phyloP scores from a whole-genome alignment of 1,140 invertebrate genomes.

The Drosophila quadrilineata region DNA sequence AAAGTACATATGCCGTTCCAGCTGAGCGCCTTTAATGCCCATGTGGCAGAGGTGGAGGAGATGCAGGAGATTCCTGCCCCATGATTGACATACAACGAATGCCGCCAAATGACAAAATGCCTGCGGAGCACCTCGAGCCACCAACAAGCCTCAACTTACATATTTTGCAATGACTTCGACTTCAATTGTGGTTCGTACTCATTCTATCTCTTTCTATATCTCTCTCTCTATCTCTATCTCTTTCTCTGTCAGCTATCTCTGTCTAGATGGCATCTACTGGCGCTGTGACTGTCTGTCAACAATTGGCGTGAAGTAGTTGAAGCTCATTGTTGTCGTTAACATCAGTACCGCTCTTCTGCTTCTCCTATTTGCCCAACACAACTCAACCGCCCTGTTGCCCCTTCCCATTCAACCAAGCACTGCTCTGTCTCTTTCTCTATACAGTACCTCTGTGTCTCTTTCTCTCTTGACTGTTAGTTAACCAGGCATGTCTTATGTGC shows the following conservation, averaged over 20 bases:
- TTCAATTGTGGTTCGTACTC: slow-evolving; percentile 16
- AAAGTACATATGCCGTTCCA: slow-evolving; percentile 34
- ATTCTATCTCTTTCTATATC: not conserved
- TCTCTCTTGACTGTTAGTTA: slow-evolving; percentile 47
- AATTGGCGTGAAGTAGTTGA: slow-evolving; percentile 73
- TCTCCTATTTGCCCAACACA: not conserved
- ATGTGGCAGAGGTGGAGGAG: slow-evolving; percentile 69
- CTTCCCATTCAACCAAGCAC: not conserved
- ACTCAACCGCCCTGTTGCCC: no score
- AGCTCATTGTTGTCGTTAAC: slow-evolving; percentile 47
- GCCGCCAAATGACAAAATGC: slow-evolving; percentile 50
- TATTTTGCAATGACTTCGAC: slow-evolving; percentile 35
- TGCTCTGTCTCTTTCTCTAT: not conserved
- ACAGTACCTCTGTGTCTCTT: slow-evolving; percentile 30
- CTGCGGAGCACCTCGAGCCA: slow-evolving; percentile 36
- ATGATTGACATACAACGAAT: slow-evolving; percentile 72
- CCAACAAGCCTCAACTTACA: slow-evolving; percentile 12
- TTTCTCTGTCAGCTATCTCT: not conserved
- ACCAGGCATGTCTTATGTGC: slow-evolving; percentile 55
- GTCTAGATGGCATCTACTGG: not conserved
- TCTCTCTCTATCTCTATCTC: not conserved
- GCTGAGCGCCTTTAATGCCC: slow-evolving; percentile 67
- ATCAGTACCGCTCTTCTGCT: not conserved
- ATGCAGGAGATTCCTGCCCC: no score
- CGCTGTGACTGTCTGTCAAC: slow-evolving; percentile 54